Evolutionary conservation across 2,888 invertebrate species (phyloP).

Genomic region (Stegana nigrithorax): DNA sequence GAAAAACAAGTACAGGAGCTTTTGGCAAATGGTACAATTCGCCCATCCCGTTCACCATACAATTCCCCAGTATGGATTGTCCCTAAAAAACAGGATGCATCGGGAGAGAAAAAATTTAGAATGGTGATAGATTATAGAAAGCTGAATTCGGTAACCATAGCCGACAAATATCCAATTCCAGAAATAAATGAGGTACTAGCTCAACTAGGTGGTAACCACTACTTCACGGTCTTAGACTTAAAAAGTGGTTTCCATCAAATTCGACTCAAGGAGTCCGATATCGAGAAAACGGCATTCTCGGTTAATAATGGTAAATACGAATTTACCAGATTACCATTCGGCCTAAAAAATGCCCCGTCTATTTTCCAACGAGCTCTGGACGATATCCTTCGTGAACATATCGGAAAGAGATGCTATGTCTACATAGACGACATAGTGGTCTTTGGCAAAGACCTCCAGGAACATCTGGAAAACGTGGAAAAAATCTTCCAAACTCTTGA

Average conservation of each 20-base stretch:
- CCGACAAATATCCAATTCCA: constrained; percentile 11
- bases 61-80: constrained; percentile 5
- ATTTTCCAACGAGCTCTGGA: constrained; percentile 33
- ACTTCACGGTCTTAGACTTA: constrained; percentile 1
- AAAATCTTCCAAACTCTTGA: constrained; percentile 24
- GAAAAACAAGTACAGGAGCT: background rate
- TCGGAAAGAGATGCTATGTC: constrained; percentile 36
- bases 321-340: constrained; percentile 29
- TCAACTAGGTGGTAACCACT: background rate
- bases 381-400: constrained; percentile 21
- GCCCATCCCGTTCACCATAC: background rate
- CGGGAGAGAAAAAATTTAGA: constrained; percentile 5
- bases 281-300: constrained; percentile 33
- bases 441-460: constrained; percentile 25
- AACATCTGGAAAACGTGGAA: constrained; percentile 26
- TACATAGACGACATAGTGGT: constrained; percentile 42
- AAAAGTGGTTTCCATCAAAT: constrained; percentile 27
- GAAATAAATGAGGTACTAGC: constrained; percentile 4
- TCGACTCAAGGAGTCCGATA: constrained; percentile 25
- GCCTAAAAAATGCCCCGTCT: constrained; percentile 27
- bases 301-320: constrained; percentile 28
- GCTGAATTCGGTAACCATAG: constrained; percentile 10
- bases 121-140: constrained; percentile 19
- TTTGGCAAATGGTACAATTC: background rate
- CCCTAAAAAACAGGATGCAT: background rate